Base-by-base conservation (phyloP, 2,113 vertebrate species). In the Anarrhichthys ocellatus region DNA sequence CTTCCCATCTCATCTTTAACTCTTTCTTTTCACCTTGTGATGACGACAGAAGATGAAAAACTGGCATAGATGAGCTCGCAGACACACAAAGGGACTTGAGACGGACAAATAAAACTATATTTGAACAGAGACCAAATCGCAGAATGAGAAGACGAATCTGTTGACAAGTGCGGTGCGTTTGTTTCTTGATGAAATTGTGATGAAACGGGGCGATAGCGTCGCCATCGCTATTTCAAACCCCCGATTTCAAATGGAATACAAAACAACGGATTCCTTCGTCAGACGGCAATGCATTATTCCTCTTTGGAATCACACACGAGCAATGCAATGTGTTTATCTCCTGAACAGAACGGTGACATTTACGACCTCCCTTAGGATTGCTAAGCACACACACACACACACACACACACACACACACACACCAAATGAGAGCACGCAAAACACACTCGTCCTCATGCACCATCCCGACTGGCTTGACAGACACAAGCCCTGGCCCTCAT, bases 121-220 rank as follows among this genome's bases (percentile, higher is more conserved):
- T 80, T 90, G 83, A 90, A 81, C 20, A 72, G 66, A 78, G 50
- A 72, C 32, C 44, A 69, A 84, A 32, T 81, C 69, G 68, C 48
- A 61, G 71, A 27, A 58, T 80, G 24, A 84, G 87, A 84, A 81
- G 58, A 63, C 62, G 84, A 84, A 82, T 84, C 24, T 80, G 75
- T 76, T 70, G 68, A 79, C 44, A 66, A 79, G 70, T 40, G 5
- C 29, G 44, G 44, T 29, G 29, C 58, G 34, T 81, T 78, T 73
- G 48, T 54, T 56, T 83, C 71, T 77, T 82, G 65, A 81, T 74
- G 72, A 82, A 87, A 86, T 22, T 52, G 67, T 77, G 82, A 89
- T 83, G 82, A 88, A 87, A 87, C 15, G 20, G 48, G 11, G 9
- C 14, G 76, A 84, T 78, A 78, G 78, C n/a, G 22, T 10, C 52